These are phyloP conservation scores for Anoplius nigerrimus DNA, from an alignment of 2,888 invertebrate genomes.

Conservation along the genomic window DNA sequence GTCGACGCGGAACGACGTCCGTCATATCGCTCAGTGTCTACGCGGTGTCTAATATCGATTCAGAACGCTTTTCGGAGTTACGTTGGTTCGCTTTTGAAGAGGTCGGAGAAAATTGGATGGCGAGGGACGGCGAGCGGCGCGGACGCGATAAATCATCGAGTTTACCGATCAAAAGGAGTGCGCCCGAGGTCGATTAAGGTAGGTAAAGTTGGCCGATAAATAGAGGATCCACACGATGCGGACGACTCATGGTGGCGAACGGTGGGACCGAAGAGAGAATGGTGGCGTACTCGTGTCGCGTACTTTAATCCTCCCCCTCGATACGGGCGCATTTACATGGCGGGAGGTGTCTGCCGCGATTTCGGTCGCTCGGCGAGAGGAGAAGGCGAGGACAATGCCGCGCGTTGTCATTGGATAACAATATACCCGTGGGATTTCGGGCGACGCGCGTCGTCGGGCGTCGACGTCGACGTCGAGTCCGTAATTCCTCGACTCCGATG, in stretches of 20 bases:
- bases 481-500: conserved; percentile 2
- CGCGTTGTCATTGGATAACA: conserved; percentile 59
- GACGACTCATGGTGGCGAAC: background rate
- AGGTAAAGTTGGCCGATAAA: background rate
- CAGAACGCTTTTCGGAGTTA: too few species aligned
- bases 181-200: background rate
- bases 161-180: too few species aligned
- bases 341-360: conserved; percentile 36
- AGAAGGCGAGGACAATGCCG: conserved; percentile 33
- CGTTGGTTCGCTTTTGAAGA: too few species aligned
- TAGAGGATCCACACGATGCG: too few species aligned
- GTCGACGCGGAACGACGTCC: background rate
- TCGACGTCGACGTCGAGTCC: conserved; percentile 46
- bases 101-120: too few species aligned
- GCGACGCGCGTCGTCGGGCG: conserved; percentile 22
- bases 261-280: background rate
- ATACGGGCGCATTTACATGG: conserved; percentile 52
- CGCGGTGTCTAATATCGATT: too few species aligned
- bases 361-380: conserved; percentile 4
- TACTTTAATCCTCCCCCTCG: background rate
- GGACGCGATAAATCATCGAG: too few species aligned
- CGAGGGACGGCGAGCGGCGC: too few species aligned
- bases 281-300: too few species aligned
- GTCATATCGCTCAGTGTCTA: background rate
- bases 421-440: conserved; percentile 66